phyloP scores from a whole-genome alignment of 2,113 vertebrate species.

The Phrynocephalus versicolor region DNA sequence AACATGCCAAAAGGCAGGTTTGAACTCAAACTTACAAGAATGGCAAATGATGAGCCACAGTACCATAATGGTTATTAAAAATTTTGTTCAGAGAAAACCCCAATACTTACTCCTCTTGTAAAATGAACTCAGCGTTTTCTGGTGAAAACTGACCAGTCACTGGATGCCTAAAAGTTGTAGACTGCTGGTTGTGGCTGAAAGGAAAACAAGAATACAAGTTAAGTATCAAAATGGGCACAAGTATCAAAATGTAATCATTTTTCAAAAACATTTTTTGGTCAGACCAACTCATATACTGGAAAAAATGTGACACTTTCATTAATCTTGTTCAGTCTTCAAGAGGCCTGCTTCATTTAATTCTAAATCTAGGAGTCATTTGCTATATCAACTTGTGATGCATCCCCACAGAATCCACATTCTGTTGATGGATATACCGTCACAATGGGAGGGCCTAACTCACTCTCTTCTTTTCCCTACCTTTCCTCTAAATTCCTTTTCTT shows the following conservation, averaged over 20 bases:
- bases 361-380: neutral
- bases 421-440: no score
- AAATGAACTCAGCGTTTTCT: slow-evolving; percentile 94
- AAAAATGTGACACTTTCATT: slow-evolving; percentile 41
- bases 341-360: slow-evolving; percentile 29
- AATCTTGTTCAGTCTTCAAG: slow-evolving; percentile 51
- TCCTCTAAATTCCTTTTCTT: no score
- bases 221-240: slow-evolving; percentile 27
- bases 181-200: slow-evolving; percentile 93
- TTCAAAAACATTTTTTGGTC: slow-evolving; percentile 5
- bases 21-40: slow-evolving; percentile 9
- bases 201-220: slow-evolving; percentile 48
- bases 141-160: slow-evolving; percentile 94
- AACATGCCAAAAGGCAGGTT: neutral
- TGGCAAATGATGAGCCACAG: slow-evolving; percentile 19
- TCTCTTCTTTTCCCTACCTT: no score
- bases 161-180: slow-evolving; percentile 92
- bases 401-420: no score
- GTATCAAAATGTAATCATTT: slow-evolving; percentile 5
- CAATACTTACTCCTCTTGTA: slow-evolving; percentile 92
- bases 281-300: neutral
- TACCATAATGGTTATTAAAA: slow-evolving; percentile 19
- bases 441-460: no score
- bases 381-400: slow-evolving; percentile 7
- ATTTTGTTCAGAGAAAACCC: slow-evolving; percentile 36